These are phyloP conservation scores for Anoplius nigerrimus DNA, from an alignment of 2,888 invertebrate species.

Conservation along the genomic window DNA sequence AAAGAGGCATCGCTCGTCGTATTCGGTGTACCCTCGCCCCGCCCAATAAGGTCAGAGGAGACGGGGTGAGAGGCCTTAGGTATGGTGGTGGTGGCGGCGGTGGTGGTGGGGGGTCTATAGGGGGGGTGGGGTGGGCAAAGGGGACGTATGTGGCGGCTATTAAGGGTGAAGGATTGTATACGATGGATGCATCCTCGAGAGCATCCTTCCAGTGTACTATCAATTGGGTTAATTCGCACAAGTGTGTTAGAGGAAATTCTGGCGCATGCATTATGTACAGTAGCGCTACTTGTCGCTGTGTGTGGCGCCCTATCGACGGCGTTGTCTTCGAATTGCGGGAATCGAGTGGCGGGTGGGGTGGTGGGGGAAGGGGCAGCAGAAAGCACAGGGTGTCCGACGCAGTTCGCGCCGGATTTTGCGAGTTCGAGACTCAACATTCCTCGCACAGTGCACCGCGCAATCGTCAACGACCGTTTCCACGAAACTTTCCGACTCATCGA, in stretches of 20 bases:
- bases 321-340: too few relatives aligned
- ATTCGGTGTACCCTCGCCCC: constrained; percentile 60
- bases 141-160: constrained; percentile 8
- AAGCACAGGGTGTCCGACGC: too few relatives aligned
- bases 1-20: constrained; percentile 49
- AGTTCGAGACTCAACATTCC: too few relatives aligned
- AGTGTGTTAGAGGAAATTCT: constrained; percentile 52
- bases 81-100: background rate
- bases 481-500: too few relatives aligned
- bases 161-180: constrained; percentile 19
- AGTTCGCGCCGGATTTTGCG: too few relatives aligned
- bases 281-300: too few relatives aligned
- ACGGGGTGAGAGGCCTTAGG: constrained; percentile 35
- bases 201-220: constrained; percentile 53
- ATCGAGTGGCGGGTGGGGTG: too few relatives aligned
- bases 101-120: constrained; percentile 19
- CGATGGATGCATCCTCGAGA: constrained; percentile 45
- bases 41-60: constrained; percentile 60
- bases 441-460: too few relatives aligned
- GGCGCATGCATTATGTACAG: constrained; percentile 47
- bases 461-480: too few relatives aligned
- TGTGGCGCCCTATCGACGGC: too few relatives aligned
- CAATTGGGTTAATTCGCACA: constrained; percentile 53
- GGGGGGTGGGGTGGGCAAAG: constrained; percentile 21
- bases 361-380: too few relatives aligned